Percentiles rank a stretch among this genome's conserved stretches.
Conservation (phyloP, 1,140 invertebrate species). For the Agrypnia vestita region DNA sequence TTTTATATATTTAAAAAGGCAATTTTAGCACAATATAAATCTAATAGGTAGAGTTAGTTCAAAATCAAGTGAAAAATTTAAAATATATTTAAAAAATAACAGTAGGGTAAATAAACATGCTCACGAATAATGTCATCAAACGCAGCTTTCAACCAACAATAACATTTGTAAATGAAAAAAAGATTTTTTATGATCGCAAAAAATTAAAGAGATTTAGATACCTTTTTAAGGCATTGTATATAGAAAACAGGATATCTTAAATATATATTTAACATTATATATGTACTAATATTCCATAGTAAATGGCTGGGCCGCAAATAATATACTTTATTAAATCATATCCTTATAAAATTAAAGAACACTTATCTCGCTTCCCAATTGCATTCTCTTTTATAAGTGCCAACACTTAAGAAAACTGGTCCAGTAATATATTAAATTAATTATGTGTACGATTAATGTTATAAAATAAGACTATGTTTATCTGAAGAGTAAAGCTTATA, state of each 20-base stretch:
- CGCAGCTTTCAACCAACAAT: not conserved
- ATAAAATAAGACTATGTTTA: constrained; percentile 40
- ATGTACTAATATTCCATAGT: constrained; percentile 23
- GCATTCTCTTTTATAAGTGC: constrained; percentile 13
- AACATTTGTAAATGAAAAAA: not conserved
- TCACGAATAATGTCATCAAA: not conserved
- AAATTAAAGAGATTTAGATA: not conserved
- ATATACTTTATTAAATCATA: constrained; percentile 16
- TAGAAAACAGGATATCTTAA: constrained; percentile 26
- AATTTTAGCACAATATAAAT: constrained; percentile 39
- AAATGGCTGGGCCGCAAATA: constrained; percentile 23
- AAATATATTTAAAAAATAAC: constrained; percentile 26
- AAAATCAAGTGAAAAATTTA: not conserved
- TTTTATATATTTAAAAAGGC: constrained; percentile 38
- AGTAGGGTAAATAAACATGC: constrained; percentile 8
- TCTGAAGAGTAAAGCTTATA: constrained; percentile 38
- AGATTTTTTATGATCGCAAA: constrained; percentile 1
- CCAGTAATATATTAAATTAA: constrained; percentile 33
- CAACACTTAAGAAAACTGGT: constrained; percentile 26
- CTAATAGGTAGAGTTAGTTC: constrained; percentile 33
- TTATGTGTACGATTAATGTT: constrained; percentile 7
- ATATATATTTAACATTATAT: constrained; percentile 12
- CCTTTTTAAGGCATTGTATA: constrained; percentile 19
- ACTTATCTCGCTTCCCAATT: constrained; percentile 22
- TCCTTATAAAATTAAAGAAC: constrained; percentile 34